A percentile compares a stretch with the other conserved stretches of the same genome.
phyloP scores from a whole-genome alignment of 2,797 vertebrate species.

The Lophura swinhoii region DNA sequence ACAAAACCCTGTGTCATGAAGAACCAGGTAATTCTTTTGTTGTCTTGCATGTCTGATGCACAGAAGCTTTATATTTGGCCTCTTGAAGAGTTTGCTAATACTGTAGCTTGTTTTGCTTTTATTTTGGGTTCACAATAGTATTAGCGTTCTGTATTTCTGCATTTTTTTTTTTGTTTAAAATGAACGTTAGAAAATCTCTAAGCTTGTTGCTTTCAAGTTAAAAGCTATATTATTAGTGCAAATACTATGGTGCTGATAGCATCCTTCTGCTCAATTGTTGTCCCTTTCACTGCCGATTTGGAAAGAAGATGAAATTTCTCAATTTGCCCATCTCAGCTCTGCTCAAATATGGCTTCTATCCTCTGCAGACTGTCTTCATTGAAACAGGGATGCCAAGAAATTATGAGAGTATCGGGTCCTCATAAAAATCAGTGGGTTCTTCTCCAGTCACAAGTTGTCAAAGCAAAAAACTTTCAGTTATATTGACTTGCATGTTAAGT shows the following conservation, averaged over 20 bases:
- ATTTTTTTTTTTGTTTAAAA: background rate
- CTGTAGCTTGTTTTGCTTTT: background rate
- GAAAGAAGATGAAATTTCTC: background rate
- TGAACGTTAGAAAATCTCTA: background rate
- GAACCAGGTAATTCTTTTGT: conserved; percentile 72
- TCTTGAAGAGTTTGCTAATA: background rate
- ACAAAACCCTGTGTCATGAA: conserved; percentile 66
- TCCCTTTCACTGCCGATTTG: background rate
- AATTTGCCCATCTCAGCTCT: background rate
- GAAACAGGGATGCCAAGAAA: background rate
- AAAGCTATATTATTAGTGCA: background rate
- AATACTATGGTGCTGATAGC: background rate
- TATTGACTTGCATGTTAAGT: background rate
- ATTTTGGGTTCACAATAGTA: background rate
- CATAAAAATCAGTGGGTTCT: background rate
- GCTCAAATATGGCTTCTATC: background rate
- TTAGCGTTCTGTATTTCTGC: background rate
- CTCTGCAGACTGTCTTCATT: background rate
- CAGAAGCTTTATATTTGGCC: background rate
- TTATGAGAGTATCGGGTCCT: background rate
- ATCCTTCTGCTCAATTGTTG: background rate
- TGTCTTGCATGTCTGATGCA: background rate
- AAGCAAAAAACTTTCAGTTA: background rate
- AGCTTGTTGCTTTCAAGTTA: background rate
- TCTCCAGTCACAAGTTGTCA: background rate